Evolutionary conservation across 2,888 invertebrate species (phyloP).

Genomic region (Autographa gamma): DNA sequence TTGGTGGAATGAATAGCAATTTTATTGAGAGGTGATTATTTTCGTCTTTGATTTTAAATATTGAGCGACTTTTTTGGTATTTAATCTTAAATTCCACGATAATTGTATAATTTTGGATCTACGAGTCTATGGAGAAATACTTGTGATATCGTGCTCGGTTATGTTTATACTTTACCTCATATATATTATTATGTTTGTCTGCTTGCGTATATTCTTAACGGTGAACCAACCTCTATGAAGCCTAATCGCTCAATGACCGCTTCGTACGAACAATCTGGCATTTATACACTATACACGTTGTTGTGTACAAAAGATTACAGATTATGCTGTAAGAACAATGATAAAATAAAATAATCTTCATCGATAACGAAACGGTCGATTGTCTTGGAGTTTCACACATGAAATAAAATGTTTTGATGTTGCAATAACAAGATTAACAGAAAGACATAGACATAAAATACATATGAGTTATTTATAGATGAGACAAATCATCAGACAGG

Average conservation of each 20-base stretch:
- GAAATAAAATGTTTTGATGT: neutral
- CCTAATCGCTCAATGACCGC: neutral
- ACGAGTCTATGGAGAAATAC: neutral
- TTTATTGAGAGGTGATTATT: slow-evolving; percentile 34
- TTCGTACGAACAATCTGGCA: neutral
- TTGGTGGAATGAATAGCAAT: slow-evolving; percentile 28
- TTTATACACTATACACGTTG: neutral
- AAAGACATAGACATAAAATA: neutral
- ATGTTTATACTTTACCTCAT: too few relatives aligned
- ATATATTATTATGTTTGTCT: too few relatives aligned
- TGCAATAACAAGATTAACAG: neutral
- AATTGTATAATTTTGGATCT: too few relatives aligned
- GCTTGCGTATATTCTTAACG: neutral
- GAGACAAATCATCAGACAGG: too few relatives aligned
- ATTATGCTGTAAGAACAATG: too few relatives aligned
- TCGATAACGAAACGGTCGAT: too few relatives aligned
- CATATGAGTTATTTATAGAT: neutral
- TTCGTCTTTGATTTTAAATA: neutral
- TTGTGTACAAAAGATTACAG: too few relatives aligned
- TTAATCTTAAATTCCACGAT: neutral
- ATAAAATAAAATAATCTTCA: too few relatives aligned
- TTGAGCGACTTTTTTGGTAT: neutral
- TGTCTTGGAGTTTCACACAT: neutral
- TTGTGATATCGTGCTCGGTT: too few relatives aligned
- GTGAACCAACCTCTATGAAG: neutral